Base-by-base conservation (phyloP, 2,888 invertebrate genomes). In the Ditylenchus weischeri region DNA sequence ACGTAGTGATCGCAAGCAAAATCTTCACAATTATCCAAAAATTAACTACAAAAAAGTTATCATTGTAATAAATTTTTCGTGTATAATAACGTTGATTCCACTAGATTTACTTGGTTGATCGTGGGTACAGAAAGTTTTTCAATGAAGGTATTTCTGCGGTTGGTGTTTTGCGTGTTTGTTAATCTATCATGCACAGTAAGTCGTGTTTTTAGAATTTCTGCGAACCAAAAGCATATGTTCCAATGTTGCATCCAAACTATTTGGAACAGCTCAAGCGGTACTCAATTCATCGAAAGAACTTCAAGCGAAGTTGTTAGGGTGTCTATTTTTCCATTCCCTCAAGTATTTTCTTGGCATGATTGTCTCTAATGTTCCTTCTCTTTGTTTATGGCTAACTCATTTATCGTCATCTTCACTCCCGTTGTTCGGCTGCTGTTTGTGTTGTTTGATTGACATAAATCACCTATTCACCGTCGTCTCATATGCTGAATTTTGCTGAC, bases 41-140 rank as follows among this genome's bases (percentile, higher is more conserved):
- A 70, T 79, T 15, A 88, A 90, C 82, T 93, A 91, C 86, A 95
- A 95, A 0, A 96, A 96, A 8, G 43, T 43, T 6, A 43, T 43
- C 15, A 13, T 13, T 10, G 11, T 43, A 15, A 1, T 6, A 10
- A 43, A 43, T 43, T 6, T 6, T 8, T 43, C 1, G 5, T 43
- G 43, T 43, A 6, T 43, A 43, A 15, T 43, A 43, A 43, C 29
- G 8, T 8, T 6, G 11, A 6, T 2, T 43, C 1, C 1, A 1
- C 8, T 43, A 43, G 84, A 86, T 93, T 2, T 98, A 98, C 85
- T 86, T 98, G 1, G 87, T 98, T 35, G 90, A 92, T 80, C 92
- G 92, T 0, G 93, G 92, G 49, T 93, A 93, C 85, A 90, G 91
- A 81, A 87, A 87, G 43, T 94, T 96, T 86, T 92, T 51, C 61